phyloP scores from a whole-genome alignment of 1,140 invertebrate species.

The Drosophila repleta region DNA sequence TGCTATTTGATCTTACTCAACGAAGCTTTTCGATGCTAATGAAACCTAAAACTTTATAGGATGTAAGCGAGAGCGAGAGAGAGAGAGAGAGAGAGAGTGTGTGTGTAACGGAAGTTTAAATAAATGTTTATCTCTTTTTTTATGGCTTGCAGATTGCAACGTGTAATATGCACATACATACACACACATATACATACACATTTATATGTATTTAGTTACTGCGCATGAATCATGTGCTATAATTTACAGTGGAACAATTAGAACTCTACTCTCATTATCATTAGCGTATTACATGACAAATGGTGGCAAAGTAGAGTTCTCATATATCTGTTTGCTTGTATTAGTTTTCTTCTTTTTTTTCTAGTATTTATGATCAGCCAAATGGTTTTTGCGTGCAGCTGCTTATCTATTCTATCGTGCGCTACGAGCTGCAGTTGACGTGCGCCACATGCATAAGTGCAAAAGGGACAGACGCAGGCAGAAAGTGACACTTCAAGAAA shows the following conservation, averaged over 20 bases:
- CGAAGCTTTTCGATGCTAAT: slow-evolving; percentile 28
- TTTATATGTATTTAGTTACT: slow-evolving; percentile 9
- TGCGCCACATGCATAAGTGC: not conserved
- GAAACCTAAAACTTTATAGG: slow-evolving; percentile 23
- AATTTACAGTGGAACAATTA: slow-evolving; percentile 11
- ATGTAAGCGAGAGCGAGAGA: slow-evolving; percentile 3
- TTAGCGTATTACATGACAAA: slow-evolving; percentile 16
- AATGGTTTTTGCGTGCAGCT: slow-evolving; percentile 6
- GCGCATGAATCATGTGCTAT: slow-evolving; percentile 17
- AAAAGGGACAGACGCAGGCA: not conserved
- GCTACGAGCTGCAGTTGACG: slow-evolving; percentile 1
- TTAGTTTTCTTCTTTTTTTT: no score
- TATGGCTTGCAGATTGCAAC: slow-evolving; percentile 9
- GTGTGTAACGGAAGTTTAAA: slow-evolving; percentile 25
- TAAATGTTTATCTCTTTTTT: not conserved
- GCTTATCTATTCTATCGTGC: slow-evolving; percentile 3
- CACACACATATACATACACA: not conserved
- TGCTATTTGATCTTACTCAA: slow-evolving; percentile 36
- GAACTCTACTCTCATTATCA: slow-evolving; percentile 1
- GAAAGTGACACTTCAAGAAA: not conserved
- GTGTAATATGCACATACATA: not conserved
- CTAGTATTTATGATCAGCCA: slow-evolving; percentile 3
- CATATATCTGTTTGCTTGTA: not conserved
- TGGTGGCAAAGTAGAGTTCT: not conserved
- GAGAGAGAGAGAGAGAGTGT: no score